Evolutionary conservation across 1,140 invertebrate species (phyloP), one percentile per base, ranked within the genome.

Genomic region (Sminthurides bifidus): DNA sequence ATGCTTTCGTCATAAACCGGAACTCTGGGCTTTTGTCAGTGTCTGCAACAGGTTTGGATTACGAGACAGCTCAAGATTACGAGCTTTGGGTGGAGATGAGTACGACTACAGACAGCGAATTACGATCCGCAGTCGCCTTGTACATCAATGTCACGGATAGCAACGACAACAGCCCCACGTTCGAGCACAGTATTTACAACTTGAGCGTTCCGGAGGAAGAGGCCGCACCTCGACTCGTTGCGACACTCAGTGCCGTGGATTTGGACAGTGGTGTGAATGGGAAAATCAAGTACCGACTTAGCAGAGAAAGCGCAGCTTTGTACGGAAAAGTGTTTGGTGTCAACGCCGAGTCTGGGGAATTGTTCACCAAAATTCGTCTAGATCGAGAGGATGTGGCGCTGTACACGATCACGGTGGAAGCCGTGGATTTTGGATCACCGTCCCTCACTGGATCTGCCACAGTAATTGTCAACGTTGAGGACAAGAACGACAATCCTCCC

Each of bases 401-500:
- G 43, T 95, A 95, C 72, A 80, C 84, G 58, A 70, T 98, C 21
- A 77, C 82, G 2, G 81, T 97, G 0, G 82, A 88, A 72, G 92
- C 90, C 3, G 73, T 83, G 1, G 92, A 97, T 71, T 80, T 88
- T 66, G 92, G 92, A 1, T 76, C 77, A 30, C 87, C 89, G 0
- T 78, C 81, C 51, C 70, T 88, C 41, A 84, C 85, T 1, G 88
- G 91, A 8, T 84, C 85, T 0, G 81, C 90, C 0, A 90, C 85
- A 27, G 84, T 96, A 0, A 66, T 87, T 15, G 76, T 96, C 0
- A 85, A 81, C 4, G 80, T 96, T 15, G 26, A 24, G 27, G 50
- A 96, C 68, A 91, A 91, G 70, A 96, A 97, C 72, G 92, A 97
- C 70, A 93, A 94, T 71, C 87, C 88, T 10, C 92, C 92, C 0